phyloP scores from a whole-genome alignment of 2,888 invertebrate species.

The Heliconius ismenius region DNA sequence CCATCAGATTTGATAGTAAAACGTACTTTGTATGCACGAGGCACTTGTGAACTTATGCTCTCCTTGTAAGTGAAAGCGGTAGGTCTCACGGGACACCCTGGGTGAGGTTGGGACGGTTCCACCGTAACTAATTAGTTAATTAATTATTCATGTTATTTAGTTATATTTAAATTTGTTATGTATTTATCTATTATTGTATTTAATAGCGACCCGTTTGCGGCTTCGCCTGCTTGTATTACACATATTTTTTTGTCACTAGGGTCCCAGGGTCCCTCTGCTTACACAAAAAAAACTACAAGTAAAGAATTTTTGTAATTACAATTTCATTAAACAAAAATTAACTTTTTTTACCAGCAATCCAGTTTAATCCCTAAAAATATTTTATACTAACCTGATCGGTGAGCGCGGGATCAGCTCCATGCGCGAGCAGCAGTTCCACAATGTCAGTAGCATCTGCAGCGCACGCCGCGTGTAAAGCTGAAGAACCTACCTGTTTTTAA shows the following conservation, averaged over 20 bases:
- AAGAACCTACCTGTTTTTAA: constrained; percentile 82
- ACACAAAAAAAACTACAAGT: no score
- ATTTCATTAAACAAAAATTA: no score
- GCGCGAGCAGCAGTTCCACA: constrained; percentile 85
- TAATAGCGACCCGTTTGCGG: background rate
- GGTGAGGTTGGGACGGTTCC: background rate
- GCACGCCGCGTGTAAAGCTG: constrained; percentile 89
- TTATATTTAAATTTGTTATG: background rate
- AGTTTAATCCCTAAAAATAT: background rate
- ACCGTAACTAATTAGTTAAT: background rate
- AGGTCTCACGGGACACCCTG: background rate
- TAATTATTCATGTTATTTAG: background rate
- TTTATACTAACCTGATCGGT: constrained; percentile 84
- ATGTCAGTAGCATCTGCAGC: constrained; percentile 86
- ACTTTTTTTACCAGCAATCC: no score
- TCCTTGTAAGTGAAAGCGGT: constrained; percentile 15
- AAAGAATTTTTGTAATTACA: no score
- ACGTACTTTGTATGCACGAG: constrained; percentile 1
- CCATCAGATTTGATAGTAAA: constrained; percentile 2
- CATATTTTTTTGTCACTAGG: no score
- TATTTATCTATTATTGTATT: background rate
- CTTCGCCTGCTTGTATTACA: no score
- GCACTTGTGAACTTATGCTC: constrained; percentile 7
- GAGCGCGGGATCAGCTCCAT: constrained; percentile 87
- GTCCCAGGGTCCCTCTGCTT: no score